Conservation (phyloP, 2,797 vertebrate genomes). For the Rhabdomys pumilio region DNA sequence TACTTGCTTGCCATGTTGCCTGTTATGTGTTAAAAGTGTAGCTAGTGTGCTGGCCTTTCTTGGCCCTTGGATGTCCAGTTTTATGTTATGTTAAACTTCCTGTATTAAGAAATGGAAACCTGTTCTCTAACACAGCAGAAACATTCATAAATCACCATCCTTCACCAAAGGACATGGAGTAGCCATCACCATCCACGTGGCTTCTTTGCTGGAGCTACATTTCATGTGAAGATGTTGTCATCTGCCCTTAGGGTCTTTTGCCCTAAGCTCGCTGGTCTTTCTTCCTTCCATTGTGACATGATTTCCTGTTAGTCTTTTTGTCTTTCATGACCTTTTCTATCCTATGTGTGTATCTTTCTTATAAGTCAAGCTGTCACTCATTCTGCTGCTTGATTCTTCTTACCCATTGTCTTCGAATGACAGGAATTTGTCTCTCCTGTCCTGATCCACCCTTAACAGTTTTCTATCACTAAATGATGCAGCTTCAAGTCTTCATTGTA, state of each 20-base stretch:
- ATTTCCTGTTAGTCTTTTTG: not conserved
- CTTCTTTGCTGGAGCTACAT: constrained; percentile 22
- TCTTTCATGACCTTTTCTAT: not conserved
- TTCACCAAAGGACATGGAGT: not conserved
- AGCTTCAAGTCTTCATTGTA: not conserved
- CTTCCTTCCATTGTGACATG: not conserved
- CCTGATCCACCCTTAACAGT: not conserved
- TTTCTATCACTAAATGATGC: not conserved
- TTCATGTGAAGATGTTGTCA: not conserved
- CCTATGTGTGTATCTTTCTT: not conserved
- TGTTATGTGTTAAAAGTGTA: not conserved
- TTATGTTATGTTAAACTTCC: constrained; percentile 5
- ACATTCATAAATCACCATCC: not conserved
- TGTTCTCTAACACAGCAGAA: not conserved
- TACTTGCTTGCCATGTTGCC: not conserved
- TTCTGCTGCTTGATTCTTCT: not conserved
- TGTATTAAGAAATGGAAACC: constrained; percentile 30
- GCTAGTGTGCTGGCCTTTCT: not conserved
- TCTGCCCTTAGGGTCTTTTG: not conserved
- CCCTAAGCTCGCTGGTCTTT: not conserved
- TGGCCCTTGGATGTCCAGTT: not conserved
- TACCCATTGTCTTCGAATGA: not conserved
- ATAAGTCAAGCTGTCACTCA: not conserved
- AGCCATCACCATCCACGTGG: not conserved
- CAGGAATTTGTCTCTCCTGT: not conserved